phyloP scores from a whole-genome alignment of 2,888 invertebrate genomes.

The Spodoptera picta region DNA sequence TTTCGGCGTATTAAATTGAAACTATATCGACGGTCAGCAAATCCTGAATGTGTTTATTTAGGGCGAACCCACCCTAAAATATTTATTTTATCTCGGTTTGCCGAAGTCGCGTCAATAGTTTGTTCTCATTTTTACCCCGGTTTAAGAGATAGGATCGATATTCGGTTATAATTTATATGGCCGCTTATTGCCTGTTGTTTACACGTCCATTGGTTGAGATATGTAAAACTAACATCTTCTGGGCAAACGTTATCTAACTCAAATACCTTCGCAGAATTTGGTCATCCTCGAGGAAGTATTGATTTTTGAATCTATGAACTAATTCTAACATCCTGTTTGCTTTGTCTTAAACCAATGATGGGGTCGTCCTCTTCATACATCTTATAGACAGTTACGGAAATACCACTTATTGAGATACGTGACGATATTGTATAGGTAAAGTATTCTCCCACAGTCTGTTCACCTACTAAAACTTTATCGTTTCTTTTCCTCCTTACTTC shows the following conservation, averaged over 20 bases:
- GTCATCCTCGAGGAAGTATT: conserved; percentile 74
- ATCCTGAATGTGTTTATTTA: conserved; percentile 87
- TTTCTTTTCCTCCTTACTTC: conserved; percentile 38
- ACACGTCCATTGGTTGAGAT: conserved; percentile 73
- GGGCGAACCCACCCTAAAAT: conserved; percentile 88
- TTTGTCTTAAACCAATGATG: conserved; percentile 61
- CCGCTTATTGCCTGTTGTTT: conserved; percentile 78
- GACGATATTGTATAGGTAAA: conserved; percentile 33
- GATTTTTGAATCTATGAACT: conserved; percentile 73
- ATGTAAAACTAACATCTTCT: conserved; percentile 84
- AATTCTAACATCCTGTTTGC: conserved; percentile 75
- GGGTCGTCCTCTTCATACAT: conserved; percentile 51
- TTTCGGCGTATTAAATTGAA: conserved; percentile 88
- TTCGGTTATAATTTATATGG: conserved; percentile 84
- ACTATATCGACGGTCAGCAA: conserved; percentile 88
- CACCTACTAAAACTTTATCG: conserved; percentile 47
- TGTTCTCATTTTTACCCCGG: conserved; percentile 83
- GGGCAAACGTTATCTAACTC: conserved; percentile 81
- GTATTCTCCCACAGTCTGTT: conserved; percentile 42
- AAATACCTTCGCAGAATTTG: conserved; percentile 85
- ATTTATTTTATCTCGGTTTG: conserved; percentile 89
- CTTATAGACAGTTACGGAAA: conserved; percentile 44
- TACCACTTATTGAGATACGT: conserved; percentile 27
- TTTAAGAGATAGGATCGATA: conserved; percentile 83
- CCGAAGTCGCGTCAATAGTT: conserved; percentile 87